These are phyloP conservation scores for Crossaster papposus DNA, from an alignment of 53 echinoderm and acorn worm genomes.

Conservation along the genomic window DNA sequence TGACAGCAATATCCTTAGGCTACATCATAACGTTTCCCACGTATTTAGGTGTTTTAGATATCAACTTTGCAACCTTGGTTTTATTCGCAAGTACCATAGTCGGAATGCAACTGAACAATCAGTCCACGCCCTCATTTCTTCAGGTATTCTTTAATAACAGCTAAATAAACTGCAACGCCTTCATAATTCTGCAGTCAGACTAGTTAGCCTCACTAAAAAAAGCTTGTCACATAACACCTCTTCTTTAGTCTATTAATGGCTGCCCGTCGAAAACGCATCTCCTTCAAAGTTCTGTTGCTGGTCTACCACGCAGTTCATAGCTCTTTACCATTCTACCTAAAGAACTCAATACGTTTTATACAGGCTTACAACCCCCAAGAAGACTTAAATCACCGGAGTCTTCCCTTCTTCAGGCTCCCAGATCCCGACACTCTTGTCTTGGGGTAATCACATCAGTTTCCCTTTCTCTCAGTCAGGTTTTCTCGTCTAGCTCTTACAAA, in stretches of 20 bases:
- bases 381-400: background rate
- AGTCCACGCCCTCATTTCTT: slow-evolving; percentile 47
- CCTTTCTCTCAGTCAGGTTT: too few relatives aligned
- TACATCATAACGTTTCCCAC: slow-evolving; percentile 36
- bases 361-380: slow-evolving; percentile 6
- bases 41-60: slow-evolving; percentile 43
- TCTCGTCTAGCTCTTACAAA: too few relatives aligned
- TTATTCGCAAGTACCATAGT: slow-evolving; percentile 48
- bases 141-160: background rate
- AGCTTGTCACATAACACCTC: slow-evolving; percentile 28
- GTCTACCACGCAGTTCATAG: slow-evolving; percentile 17
- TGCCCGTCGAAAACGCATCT: slow-evolving; percentile 6
- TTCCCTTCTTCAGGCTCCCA: background rate
- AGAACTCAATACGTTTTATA: too few relatives aligned
- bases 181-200: slow-evolving; percentile 16
- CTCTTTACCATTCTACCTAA: slow-evolving; percentile 4
- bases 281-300: slow-evolving; percentile 28
- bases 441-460: background rate
- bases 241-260: slow-evolving; percentile 8
- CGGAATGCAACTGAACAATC: slow-evolving; percentile 35
- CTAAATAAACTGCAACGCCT: slow-evolving; percentile 28
- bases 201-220: slow-evolving; percentile 17
- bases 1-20: slow-evolving; percentile 45
- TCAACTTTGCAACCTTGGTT: slow-evolving; percentile 48
- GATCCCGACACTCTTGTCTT: background rate